Conservation (phyloP, 2,888 invertebrate species). For the Limnephilus marmoratus region DNA sequence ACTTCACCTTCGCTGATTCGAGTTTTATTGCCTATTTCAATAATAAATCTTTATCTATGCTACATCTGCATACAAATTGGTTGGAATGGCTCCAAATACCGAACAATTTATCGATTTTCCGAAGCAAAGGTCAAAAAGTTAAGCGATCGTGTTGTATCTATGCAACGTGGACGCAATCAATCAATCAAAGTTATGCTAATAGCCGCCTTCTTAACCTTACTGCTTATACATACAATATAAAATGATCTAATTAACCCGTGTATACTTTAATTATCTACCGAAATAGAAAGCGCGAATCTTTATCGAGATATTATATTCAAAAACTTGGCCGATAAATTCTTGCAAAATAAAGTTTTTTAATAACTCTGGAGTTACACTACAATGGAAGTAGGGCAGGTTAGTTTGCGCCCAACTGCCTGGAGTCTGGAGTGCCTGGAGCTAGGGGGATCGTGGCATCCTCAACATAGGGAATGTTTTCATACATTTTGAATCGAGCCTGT, state of each 20-base stretch:
- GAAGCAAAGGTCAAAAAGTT: not conserved
- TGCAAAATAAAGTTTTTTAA: slow-evolving; percentile 12
- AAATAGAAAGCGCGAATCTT: not conserved
- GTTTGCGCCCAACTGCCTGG: too few relatives aligned
- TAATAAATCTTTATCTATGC: not conserved
- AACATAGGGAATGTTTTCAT: not conserved
- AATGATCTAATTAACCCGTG: not conserved
- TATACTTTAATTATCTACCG: not conserved
- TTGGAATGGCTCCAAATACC: not conserved
- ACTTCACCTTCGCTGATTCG: not conserved
- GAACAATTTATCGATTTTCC: not conserved
- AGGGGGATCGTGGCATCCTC: not conserved
- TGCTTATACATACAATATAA: not conserved
- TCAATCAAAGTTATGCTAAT: not conserved
- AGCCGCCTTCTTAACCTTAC: not conserved
- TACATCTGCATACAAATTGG: not conserved
- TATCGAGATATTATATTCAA: not conserved
- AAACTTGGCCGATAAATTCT: not conserved
- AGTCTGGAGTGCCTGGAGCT: not conserved
- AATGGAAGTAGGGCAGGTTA: not conserved
- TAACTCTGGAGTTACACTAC: not conserved
- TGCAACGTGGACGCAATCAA: not conserved
- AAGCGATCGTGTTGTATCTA: not conserved
- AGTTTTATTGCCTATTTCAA: slow-evolving; percentile 2
- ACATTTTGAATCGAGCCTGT: not conserved